phyloP scores from a whole-genome alignment of 2,888 invertebrate genomes.

The Athripsodes cinereus region DNA sequence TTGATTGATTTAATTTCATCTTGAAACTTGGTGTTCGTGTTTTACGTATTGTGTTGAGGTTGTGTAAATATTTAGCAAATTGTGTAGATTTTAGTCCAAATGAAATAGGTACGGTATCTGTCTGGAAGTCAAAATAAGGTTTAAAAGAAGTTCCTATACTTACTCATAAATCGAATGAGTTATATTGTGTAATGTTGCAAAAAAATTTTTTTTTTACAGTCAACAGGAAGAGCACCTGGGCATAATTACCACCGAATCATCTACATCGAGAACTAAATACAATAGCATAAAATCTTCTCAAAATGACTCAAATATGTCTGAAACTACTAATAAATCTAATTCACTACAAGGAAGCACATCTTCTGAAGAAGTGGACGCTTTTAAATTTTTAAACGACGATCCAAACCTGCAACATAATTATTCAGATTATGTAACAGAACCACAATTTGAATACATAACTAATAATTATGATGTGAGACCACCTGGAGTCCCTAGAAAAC shows the following conservation, averaged over 20 bases:
- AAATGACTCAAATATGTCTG: not conserved
- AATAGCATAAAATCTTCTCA: not conserved
- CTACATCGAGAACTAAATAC: slow-evolving; percentile 26
- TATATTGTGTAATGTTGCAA: no score
- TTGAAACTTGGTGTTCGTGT: no score
- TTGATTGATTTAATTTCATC: no score
- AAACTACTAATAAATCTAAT: not conserved
- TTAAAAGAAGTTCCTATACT: no score
- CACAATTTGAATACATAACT: slow-evolving; percentile 17
- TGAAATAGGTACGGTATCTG: no score
- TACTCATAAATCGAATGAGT: no score
- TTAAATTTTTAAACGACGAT: not conserved
- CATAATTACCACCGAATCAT: slow-evolving; percentile 49
- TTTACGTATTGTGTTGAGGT: no score
- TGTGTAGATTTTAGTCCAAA: no score
- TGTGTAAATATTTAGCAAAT: no score
- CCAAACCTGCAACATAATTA: not conserved
- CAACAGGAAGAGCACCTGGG: slow-evolving; percentile 80
- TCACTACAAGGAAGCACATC: not conserved
- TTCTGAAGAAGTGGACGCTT: slow-evolving; percentile 2
- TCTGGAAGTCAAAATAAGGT: no score
- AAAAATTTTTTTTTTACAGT: slow-evolving; percentile 42
- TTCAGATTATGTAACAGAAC: slow-evolving; percentile 2
- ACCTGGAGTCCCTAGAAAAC: slow-evolving; percentile 6
- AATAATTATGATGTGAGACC: slow-evolving; percentile 16